A percentile compares a stretch with the other conserved stretches of the same genome.
Conservation (phyloP, 2,797 vertebrate species). For the Loriculus beryllinus region DNA sequence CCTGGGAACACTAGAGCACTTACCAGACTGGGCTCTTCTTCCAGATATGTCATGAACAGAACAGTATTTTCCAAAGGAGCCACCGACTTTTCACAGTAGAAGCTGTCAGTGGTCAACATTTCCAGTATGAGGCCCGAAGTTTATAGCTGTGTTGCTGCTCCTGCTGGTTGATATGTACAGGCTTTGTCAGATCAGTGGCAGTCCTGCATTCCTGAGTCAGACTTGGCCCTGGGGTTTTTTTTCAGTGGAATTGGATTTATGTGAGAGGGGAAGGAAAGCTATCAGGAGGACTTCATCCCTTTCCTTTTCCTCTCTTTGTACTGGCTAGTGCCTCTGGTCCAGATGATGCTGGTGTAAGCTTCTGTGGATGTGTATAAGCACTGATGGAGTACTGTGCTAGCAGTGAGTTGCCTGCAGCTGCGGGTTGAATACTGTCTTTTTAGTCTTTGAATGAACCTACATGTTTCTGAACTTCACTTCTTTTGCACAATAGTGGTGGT, state of each 20-base stretch:
- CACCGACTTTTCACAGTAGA: not conserved
- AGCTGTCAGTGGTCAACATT: not conserved
- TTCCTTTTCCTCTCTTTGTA: not conserved
- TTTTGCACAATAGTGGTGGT: fast-evolving
- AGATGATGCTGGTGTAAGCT: not conserved
- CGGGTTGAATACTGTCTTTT: not conserved
- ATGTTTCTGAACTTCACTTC: not conserved
- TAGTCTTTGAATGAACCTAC: not conserved
- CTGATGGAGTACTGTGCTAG: not conserved
- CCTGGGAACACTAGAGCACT: slow-evolving; percentile 10
- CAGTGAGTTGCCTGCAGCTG: not conserved
- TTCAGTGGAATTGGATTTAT: not conserved
- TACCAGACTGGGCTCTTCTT: not conserved
- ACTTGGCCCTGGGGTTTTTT: not conserved
- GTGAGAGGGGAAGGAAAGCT: not conserved
- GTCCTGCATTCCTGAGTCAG: not conserved
- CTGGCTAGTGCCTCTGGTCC: not conserved
- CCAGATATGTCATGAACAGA: not conserved
- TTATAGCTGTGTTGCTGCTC: fast-evolving
- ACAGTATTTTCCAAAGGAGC: not conserved
- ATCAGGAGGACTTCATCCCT: not conserved
- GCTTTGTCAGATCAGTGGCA: not conserved
- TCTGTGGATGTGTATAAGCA: not conserved
- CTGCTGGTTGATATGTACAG: not conserved
- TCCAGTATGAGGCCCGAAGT: not conserved